These are phyloP conservation scores for Theropithecus gelada DNA, from an alignment of 2,113 vertebrate genomes.

Conservation along the genomic window DNA sequence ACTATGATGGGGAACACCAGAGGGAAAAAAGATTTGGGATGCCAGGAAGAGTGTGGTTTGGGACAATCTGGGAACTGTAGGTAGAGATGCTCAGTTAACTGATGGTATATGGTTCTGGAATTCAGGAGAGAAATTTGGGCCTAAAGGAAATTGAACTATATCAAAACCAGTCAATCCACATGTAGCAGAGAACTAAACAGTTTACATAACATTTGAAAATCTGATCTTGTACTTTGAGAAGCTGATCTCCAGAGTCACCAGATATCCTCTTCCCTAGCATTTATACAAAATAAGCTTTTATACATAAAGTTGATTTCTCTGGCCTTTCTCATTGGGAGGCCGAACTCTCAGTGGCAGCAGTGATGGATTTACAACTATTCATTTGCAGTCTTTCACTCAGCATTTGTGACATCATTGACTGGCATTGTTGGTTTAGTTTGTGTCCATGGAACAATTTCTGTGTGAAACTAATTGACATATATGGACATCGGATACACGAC, in stretches of 20 bases:
- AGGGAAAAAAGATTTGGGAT: neutral
- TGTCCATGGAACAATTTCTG: neutral
- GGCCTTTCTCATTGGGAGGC: neutral
- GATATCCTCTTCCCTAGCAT: neutral
- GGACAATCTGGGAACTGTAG: neutral
- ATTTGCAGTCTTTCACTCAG: neutral
- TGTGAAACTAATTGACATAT: neutral
- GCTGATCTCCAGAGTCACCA: neutral
- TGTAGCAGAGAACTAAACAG: neutral
- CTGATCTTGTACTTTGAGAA: neutral
- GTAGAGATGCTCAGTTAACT: neutral
- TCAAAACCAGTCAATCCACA: neutral
- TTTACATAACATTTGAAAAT: constrained; percentile 19
- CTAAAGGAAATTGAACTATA: neutral
- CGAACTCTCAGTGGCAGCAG: neutral
- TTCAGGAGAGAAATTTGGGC: neutral
- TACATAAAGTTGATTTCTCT: neutral
- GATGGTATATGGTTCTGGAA: neutral
- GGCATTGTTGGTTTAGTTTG: neutral
- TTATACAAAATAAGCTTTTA: neutral
- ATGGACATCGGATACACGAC: neutral
- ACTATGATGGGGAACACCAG: neutral
- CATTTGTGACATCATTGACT: neutral
- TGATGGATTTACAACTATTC: neutral
- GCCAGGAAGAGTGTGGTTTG: neutral